Base-by-base conservation (phyloP, 2,797 vertebrate genomes). In the Dicrostonyx torquatus region DNA sequence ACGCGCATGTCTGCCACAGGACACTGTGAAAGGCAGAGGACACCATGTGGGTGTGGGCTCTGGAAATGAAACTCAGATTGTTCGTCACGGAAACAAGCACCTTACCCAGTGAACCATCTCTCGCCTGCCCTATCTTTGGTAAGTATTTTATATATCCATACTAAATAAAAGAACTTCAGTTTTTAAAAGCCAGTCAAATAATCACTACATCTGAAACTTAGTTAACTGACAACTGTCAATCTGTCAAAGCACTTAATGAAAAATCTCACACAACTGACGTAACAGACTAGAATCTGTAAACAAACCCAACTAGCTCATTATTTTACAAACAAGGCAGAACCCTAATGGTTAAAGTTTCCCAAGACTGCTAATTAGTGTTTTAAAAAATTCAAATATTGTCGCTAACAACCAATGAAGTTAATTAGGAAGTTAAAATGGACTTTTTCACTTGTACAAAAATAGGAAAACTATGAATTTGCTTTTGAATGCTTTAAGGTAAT, bases 111-210 rank as follows among this genome's bases (percentile, higher is more conserved):
- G 64, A 70, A 48, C 66, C 5, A 40, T 40, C 24, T 70, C 34
- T 29, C 66, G 50, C 24, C 34, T 55, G n/a, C n/a, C 20, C n/a
- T 14, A 40, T 53, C 45, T 91, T 95, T 77, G n/a, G 34, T 89
- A 93, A 87, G 18, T 68, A 92, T 87, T 78, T 10, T 48, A 40
- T 90, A 88, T 77, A 90, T 50, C 40, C 86, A 43, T 18, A 87
- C 53, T 53, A 92, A 87, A 87, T 83, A 50, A 93, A 88, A 97
- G 48, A 89, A 91, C 6, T 11, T 87, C 22, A 84, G 45, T 22
- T 91, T 84, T 93, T 83, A 79, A 95, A 95, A 88, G 15, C 60
- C 43, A 80, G n/a, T 55, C 60, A 93, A 93, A 58, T 91, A 94
- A 88, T 85, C 79, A 77, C 10, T 86, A 43, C 43, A 78, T 89